Percentiles rank a stretch among this genome's conserved stretches.
Conservation (phyloP, 2,888 invertebrate genomes). For the Papilio gigon region DNA sequence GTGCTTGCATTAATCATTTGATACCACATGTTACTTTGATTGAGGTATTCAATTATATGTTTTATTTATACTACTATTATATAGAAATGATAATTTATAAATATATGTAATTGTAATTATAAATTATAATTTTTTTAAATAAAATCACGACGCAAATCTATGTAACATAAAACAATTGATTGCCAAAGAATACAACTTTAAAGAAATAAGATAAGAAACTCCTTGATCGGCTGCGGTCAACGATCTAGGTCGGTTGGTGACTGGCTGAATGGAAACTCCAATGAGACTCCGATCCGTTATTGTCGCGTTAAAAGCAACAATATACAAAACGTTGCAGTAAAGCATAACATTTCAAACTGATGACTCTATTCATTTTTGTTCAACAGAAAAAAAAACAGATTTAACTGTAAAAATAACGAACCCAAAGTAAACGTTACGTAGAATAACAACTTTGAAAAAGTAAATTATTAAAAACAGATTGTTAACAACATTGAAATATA, state of each 20-base stretch:
- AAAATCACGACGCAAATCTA: neutral
- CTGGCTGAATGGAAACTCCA: constrained; percentile 12
- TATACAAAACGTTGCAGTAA: neutral
- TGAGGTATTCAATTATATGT: neutral
- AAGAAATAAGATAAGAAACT: constrained; percentile 6
- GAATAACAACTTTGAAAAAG: neutral
- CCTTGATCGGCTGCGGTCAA: constrained; percentile 7
- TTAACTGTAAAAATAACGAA: constrained; percentile 19
- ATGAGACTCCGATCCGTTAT: constrained; percentile 10
- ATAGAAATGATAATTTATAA: no score
- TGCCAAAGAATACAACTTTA: neutral
- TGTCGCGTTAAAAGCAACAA: constrained; percentile 9
- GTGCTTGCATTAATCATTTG: no score
- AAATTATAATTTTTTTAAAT: neutral
- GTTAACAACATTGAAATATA: constrained; percentile 11
- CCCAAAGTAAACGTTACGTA: no score
- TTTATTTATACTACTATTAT: no score
- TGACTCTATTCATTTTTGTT: constrained; percentile 3
- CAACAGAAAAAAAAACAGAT: neutral
- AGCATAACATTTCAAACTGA: neutral
- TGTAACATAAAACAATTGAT: neutral
- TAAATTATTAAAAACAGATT: neutral
- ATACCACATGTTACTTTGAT: no score
- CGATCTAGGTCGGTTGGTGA: constrained; percentile 13
- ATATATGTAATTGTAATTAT: neutral